Evolutionary conservation across 2,888 invertebrate genomes (phyloP).

Genomic region (Protonemura montana): DNA sequence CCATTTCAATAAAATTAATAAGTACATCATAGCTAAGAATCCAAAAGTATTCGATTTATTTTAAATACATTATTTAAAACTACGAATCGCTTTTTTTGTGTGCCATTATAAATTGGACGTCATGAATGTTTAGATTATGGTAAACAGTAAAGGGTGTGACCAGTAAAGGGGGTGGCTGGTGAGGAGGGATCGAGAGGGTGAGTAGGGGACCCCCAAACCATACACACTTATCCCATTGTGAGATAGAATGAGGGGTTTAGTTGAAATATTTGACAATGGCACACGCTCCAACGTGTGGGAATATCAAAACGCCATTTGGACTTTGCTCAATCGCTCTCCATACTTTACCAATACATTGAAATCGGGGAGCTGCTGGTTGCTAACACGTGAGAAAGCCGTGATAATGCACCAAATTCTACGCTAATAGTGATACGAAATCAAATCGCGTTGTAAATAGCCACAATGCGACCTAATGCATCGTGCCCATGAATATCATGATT

Average conservation of each 20-base stretch:
- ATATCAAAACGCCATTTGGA: constrained; percentile 17
- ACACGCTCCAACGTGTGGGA: constrained; percentile 19
- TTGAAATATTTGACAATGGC: background rate
- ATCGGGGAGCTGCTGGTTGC: background rate
- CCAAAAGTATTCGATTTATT: no score
- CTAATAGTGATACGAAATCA: background rate
- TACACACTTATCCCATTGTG: background rate
- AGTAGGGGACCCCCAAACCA: background rate
- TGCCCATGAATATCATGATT: background rate
- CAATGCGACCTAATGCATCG: background rate
- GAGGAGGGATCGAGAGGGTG: background rate
- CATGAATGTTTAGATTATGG: constrained; percentile 15
- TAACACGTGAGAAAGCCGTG: background rate
- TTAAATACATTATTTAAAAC: no score
- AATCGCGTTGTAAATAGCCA: background rate
- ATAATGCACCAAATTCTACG: background rate
- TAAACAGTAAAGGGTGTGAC: constrained; percentile 21
- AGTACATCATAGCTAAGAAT: no score
- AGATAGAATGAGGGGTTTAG: background rate
- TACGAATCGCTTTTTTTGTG: no score
- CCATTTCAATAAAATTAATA: no score
- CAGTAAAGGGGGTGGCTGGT: background rate
- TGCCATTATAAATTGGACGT: background rate
- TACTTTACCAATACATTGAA: background rate
- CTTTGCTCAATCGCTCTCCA: background rate